Evolutionary conservation across 1,140 invertebrate genomes (phyloP).

Genomic region (Papilio xuthus): DNA sequence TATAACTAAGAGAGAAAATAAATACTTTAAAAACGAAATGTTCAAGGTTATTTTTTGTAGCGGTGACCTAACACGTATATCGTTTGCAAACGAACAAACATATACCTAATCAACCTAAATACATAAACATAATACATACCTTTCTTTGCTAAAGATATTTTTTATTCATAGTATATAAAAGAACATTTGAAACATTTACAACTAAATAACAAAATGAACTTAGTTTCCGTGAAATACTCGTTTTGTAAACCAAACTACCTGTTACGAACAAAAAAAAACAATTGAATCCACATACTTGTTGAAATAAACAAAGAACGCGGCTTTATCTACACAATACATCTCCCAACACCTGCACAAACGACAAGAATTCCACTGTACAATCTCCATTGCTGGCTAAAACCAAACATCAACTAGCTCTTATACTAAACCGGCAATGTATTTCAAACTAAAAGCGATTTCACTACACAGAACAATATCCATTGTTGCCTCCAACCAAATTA

Average conservation of each 20-base stretch:
- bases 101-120: not conserved
- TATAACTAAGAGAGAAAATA: not conserved
- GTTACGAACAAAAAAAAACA: conserved; percentile 1
- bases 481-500: not conserved
- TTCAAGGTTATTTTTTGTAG: not conserved
- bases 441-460: conserved; percentile 7
- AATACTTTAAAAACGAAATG: not conserved
- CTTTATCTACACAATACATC: conserved; percentile 11
- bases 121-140: not conserved
- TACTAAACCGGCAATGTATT: not conserved
- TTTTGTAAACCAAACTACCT: conserved; percentile 11
- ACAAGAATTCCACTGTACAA: not conserved
- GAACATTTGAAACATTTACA: not conserved
- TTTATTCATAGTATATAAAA: not conserved
- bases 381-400: not conserved
- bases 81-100: not conserved
- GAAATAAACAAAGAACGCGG: conserved; percentile 19
- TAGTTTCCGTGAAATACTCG: conserved; percentile 6
- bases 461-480: conserved; percentile 7
- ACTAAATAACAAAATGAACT: not conserved
- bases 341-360: conserved; percentile 3
- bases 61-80: not conserved
- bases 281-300: conserved; percentile 16
- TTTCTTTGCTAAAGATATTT: not conserved
- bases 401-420: not conserved